Base-by-base conservation (phyloP, 2,888 invertebrate species). In the Diploptera punctata region DNA sequence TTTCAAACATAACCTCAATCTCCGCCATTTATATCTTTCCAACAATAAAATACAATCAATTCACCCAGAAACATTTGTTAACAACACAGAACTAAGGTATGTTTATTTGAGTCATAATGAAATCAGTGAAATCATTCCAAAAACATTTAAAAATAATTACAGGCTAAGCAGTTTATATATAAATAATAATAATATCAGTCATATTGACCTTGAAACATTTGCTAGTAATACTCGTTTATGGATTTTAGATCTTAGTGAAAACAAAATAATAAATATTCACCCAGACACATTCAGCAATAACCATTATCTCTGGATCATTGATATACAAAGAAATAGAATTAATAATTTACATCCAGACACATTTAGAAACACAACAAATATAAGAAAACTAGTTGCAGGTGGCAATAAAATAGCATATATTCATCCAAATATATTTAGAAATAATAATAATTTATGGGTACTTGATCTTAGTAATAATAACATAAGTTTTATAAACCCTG, bases 211-310 rank as follows among this genome's bases (percentile, higher is more conserved):
- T n/a, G 18, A n/a, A 1, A 47, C 47, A 13, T 65, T 65, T 26
- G n/a, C 7, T 1, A 44, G 24, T n/a, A 47, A 47, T 10, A 47
- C 44, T 26, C 44, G 47, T 4, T n/a, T 65, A 5, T 44, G 65
- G 65, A 47, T 24, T 3, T 47, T 65, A n/a, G 47, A 65, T 24
- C 47, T 65, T n/a, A 47, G 65, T 5, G 10, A 47, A n/a, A 65
- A 65, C 3, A 65, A 24, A n/a, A 16, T 65, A 0, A 18, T 19
- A 18, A 3, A n/a, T 47, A 26, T 65, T 65, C 65, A 65, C 18
- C 65, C 65, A 47, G 65, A 65, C 7, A 65, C 38, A 9, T 65
- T 65, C n/a, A 47, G 26, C 43, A 65, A 65, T 26, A 65, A 65
- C 26, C 21, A 47, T 29, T 65, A 65, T 26, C 24, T 65, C 7